Evolutionary conservation across 2,888 invertebrate species (phyloP), one percentile per base, ranked within the genome.

Genomic region (Lasiommata megera): DNA sequence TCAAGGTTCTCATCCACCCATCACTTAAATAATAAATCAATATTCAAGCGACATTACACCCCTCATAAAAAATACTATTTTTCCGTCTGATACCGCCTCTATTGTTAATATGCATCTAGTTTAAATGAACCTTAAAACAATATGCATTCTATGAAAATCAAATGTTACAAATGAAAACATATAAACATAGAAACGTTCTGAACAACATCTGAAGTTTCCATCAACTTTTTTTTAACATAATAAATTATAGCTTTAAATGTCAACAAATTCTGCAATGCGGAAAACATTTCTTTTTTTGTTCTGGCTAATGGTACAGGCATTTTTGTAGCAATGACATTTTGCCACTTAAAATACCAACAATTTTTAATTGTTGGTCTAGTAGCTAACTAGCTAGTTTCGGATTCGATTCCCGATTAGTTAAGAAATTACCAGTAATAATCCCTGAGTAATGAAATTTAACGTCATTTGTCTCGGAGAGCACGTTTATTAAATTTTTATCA

Each of bases 11-110:
- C 18, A 23, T 18, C 36, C 3, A 50, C 31, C 31, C 9, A 16
- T 18, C 23, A 36, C 12, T 18, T 48, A 23, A 48, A 48, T 48
- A 48, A 36, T 36, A 36, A 48, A 36, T 48, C 36, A 48, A 18
- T 18, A 14, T 38, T 28, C 14, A 28, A 12, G 23, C 28, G 38
- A 38, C 23, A 50, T 50, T 38, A 28, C 0, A 38, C 28, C 16
- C 37, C 9, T 50, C 50, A 6, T 38, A 50, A 50, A 50, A 46
- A 50, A 18, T 16, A 37, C 23, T 8, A 11, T 48, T 9, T 36
- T 18, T 36, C 38, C 14, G 23, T 3, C 37, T 50, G 29, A 29
- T 29, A 16, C 31, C 16, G 11, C 14, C 11, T 14, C 1, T 23
- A 23, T 38, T 9, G 36, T 36, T 23, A 8, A 28, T 11, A 38